Conservation (phyloP, 2,797 vertebrate genomes). For the Tachyglossus aculeatus region DNA sequence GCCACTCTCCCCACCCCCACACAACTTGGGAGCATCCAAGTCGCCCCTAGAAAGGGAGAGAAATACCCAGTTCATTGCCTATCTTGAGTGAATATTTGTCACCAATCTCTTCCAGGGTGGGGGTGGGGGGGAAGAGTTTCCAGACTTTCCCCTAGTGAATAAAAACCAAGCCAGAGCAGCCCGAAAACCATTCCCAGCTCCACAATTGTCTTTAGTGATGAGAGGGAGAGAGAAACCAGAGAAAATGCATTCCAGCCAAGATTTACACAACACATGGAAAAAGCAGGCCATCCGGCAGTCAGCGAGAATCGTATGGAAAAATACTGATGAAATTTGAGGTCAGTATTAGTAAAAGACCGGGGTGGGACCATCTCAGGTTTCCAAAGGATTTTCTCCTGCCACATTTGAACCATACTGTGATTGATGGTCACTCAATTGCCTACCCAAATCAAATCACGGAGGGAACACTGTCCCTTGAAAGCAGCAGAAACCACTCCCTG, state of each 20-base stretch:
- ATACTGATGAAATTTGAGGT: neutral
- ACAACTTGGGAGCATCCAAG: no score
- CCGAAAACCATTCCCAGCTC: constrained; percentile 5
- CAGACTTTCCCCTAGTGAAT: no score
- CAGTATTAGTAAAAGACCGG: neutral
- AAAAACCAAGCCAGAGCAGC: no score
- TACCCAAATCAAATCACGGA: constrained; percentile 21
- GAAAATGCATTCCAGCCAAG: neutral
- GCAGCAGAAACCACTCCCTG: constrained; percentile 8
- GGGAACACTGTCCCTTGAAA: constrained; percentile 17
- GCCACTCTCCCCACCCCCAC: no score
- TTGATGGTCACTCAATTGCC: neutral
- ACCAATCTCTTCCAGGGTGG: no score
- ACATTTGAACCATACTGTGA: neutral
- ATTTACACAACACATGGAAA: neutral
- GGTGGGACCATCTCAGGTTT: neutral
- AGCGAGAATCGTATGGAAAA: neutral
- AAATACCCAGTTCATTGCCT: no score
- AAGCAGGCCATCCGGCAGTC: neutral
- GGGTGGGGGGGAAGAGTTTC: no score
- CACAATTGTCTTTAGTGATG: constrained; percentile 13
- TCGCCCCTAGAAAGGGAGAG: no score
- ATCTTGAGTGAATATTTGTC: no score
- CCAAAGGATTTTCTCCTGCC: neutral
- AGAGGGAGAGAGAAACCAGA: constrained; percentile 9